Percentiles rank a stretch among this genome's conserved stretches.
Evolutionary conservation across 2,797 vertebrate genomes (phyloP).

Genomic region (Pseudocheirus occidentalis): DNA sequence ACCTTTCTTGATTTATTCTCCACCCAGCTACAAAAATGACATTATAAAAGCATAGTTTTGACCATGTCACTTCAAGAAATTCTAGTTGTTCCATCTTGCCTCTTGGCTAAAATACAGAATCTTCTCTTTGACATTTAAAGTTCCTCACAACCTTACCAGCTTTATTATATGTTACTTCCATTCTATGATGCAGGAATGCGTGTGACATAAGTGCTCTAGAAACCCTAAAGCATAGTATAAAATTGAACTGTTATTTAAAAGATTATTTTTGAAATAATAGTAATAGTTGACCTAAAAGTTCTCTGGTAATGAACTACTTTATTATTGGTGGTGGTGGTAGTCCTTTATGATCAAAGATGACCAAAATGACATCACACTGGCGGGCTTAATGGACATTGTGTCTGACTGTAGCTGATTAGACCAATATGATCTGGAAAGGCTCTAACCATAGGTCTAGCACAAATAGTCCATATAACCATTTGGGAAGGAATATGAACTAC

Average conservation of each 20-base stretch:
- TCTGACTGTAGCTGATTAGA: neutral
- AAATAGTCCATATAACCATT: neutral
- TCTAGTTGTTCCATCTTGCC: neutral
- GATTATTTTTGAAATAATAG: neutral
- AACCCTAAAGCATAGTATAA: neutral
- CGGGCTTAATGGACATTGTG: neutral
- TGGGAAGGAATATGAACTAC: neutral
- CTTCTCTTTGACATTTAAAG: neutral
- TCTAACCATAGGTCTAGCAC: neutral
- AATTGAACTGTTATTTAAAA: neutral
- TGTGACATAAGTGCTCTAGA: neutral
- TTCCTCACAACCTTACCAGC: neutral
- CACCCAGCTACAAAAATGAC: too few relatives aligned
- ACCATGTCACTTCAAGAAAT: too few relatives aligned
- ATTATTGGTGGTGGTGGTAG: neutral
- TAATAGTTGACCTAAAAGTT: neutral
- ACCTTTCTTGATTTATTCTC: too few relatives aligned
- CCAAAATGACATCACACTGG: neutral
- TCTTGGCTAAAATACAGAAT: neutral
- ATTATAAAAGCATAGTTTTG: too few relatives aligned
- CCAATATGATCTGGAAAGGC: neutral
- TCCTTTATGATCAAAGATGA: neutral
- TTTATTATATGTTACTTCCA: neutral
- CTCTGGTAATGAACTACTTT: neutral
- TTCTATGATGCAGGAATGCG: neutral